Percentiles rank a stretch among this genome's conserved stretches.
Evolutionary conservation across 2,113 vertebrate genomes (phyloP).

Genomic region (Choloepus hoffmanni): DNA sequence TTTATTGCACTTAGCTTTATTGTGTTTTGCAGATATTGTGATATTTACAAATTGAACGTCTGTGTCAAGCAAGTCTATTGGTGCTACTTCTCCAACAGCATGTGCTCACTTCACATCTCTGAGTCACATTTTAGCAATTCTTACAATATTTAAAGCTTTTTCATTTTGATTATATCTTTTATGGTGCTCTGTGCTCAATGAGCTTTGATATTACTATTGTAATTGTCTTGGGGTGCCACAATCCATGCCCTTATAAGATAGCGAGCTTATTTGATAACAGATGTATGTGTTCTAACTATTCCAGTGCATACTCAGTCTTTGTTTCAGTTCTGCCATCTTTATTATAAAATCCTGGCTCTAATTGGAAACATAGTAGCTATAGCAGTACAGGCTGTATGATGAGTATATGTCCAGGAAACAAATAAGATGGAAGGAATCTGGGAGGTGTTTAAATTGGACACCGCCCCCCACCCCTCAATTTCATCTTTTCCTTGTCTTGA

Average conservation of each 20-base stretch:
- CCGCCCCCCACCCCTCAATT: neutral
- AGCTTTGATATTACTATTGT: too few species aligned
- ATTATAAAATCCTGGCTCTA: neutral
- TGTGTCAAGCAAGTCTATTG: too few species aligned
- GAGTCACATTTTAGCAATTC: neutral
- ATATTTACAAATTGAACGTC: too few species aligned
- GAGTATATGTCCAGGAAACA: neutral
- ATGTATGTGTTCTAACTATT: too few species aligned
- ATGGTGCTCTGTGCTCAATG: too few species aligned
- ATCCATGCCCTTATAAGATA: too few species aligned
- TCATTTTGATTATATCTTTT: neutral
- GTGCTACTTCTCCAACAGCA: neutral
- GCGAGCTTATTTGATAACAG: too few species aligned
- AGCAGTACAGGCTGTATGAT: neutral
- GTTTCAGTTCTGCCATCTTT: neutral
- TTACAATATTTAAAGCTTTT: neutral
- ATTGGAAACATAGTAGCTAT: neutral
- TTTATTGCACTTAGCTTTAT: too few species aligned
- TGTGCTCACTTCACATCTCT: too few species aligned
- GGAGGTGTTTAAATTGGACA: neutral
- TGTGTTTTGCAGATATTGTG: too few species aligned
- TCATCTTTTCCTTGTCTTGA: neutral
- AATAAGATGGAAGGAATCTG: too few species aligned
- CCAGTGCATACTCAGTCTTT: neutral
- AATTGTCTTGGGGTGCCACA: too few species aligned